Base-by-base conservation (phyloP, 92 coral and sea anemone species). In the Phenganax stokvisi region DNA sequence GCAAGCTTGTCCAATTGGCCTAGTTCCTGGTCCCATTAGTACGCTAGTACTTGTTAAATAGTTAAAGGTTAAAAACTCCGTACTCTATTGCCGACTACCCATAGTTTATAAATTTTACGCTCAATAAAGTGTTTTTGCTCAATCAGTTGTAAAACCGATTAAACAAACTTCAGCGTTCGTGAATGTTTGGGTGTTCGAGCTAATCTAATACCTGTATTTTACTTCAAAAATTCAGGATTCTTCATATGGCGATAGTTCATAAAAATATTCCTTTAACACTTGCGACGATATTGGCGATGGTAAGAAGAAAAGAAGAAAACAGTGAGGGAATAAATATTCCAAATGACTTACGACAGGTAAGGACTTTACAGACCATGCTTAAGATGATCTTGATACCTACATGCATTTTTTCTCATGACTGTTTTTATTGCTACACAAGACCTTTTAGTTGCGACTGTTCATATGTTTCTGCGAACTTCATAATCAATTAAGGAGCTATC, bases 211-310 rank as follows among this genome's bases (percentile, higher is more conserved):
- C 59, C 9, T n/a, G 10, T 53, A 28, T 11, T 53, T 27, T 25
- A 59, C n/a, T 55, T 47, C 3, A 31, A 47, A 74, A 20, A 54
- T 62, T 60, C 74, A 92, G 97, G 84, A 80, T 87, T 54, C 89
- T 92, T 79, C 97, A 92, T 57, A 80, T 92, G 51, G 91, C 97
- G 16, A 87, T 92, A 51, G 96, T 82, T 17, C 97, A 92, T 88
- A 90, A 90, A 51, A 88, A 92, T 81, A 85, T 85, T 71, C 71
- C 79, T 55, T 80, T 92, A 77, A 89, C 89, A 25, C 78, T 68
- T 16, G 87, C 80, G 64, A 87, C 86, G 25, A 87, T 89, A 67
- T 84, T 76, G 76, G 88, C 83, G 29, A 92, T 92, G 97, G 84
- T 85, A 37, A 61, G 71, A 5, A 87, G 81, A 71, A 92, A 83